These are phyloP conservation scores for Quadriops clusia DNA, from an alignment of 2,888 invertebrate genomes.

Conservation along the genomic window DNA sequence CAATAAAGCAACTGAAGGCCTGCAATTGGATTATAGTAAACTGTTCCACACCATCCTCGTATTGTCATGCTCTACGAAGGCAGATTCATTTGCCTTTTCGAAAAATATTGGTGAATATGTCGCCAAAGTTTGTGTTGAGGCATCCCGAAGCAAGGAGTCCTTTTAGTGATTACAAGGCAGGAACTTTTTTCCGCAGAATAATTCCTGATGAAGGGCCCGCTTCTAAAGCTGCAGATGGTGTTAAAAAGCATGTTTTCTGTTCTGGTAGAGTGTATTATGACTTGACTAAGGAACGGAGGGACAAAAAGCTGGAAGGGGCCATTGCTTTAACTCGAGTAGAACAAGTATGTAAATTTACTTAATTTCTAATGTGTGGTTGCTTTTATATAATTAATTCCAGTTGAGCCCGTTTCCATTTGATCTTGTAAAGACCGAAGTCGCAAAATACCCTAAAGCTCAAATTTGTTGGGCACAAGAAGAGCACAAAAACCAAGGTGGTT, in stretches of 20 bases:
- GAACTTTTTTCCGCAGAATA: constrained; percentile 63
- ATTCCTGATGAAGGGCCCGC: constrained; percentile 74
- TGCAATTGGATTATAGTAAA: constrained; percentile 95
- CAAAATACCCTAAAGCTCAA: constrained; percentile 69
- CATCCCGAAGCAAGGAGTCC: constrained; percentile 88
- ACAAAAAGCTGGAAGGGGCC: constrained; percentile 53
- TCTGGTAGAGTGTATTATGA: constrained; percentile 91
- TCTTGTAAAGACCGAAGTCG: constrained; percentile 63
- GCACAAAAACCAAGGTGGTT: constrained; percentile 81
- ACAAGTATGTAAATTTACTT: no score
- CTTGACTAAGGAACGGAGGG: constrained; percentile 62
- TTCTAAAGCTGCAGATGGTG: constrained; percentile 46
- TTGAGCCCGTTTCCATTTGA: constrained; percentile 90
- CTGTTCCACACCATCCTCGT: constrained; percentile 89
- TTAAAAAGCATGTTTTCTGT: constrained; percentile 77
- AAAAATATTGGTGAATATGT: constrained; percentile 91
- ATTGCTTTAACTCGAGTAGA: constrained; percentile 77
- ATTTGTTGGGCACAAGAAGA: constrained; percentile 83
- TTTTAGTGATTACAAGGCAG: constrained; percentile 81
- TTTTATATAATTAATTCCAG: constrained; percentile 37
- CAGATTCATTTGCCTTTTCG: constrained; percentile 94
- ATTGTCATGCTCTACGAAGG: constrained; percentile 88
- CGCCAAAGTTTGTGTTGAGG: constrained; percentile 90
- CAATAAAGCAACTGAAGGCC: constrained; percentile 87
- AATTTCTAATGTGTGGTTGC: no score